Base-by-base conservation (phyloP, 2,888 invertebrate genomes). In the Tetragonisca angustula region DNA sequence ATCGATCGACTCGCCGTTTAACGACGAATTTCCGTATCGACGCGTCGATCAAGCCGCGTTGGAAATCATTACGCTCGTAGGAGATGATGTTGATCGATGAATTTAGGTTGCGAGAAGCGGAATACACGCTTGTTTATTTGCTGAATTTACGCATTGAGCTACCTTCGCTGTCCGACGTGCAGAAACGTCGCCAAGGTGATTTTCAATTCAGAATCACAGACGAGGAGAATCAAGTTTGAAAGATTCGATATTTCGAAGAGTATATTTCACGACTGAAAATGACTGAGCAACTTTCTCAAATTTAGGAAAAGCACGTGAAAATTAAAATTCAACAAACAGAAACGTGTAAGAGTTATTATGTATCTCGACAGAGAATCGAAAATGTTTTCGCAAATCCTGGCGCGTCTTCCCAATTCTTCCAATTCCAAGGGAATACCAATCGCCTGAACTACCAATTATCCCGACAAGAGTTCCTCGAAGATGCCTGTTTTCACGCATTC, bases 11-110 rank as follows among this genome's bases (percentile, higher is more conserved):
- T 64, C 64, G 21, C 13, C 64, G 64, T 64, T 67, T 43, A 43
- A 68, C 6, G 19, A n/a, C 43, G 21, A 32, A 64, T 64, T 67
- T 49, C 67, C 67, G 49, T 67, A 36, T 17, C 17, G 24, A 50
- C 24, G 24, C 19, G n/a, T 50, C 68, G 13, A 27, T 68, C 49
- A 27, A 36, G 19, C n/a, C n/a, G 32, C 32, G 11, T 24, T 50
- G 24, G 2, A 2, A 24, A 24, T 68, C 49, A 50, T 68, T 68
- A 68, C 9, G 15, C 24, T 36, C 21, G 15, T 36, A 21, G 21
- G 65, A 65, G 65, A 65, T 64, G 36, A 64, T 32, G 32, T 21
- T 19, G 64, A 64, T 64, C 32, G 64, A 64, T 32, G 32, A 19
- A 32, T 64, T 19, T 21, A 21, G 11, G 19, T 32, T 32, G 21